Evolutionary conservation across 2,797 vertebrate species (phyloP).

Genomic region (Notamacropus eugenii): DNA sequence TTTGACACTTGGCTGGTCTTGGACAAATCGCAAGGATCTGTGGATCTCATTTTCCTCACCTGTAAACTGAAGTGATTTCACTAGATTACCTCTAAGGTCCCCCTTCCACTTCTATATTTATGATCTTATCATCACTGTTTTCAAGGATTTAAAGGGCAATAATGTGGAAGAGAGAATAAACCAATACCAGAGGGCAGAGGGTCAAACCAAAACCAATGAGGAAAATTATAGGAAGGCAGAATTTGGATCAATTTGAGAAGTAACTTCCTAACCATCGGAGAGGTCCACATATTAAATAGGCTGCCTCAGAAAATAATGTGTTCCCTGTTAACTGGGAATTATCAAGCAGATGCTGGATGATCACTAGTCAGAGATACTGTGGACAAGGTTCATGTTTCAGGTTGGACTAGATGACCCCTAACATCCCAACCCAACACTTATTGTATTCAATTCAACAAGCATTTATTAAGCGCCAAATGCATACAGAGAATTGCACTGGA

Average conservation of each 20-base stretch:
- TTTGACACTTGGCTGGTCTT: neutral
- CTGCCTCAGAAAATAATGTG: neutral
- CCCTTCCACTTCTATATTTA: neutral
- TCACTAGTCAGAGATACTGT: neutral
- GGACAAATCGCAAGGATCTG: neutral
- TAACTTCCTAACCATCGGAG: neutral
- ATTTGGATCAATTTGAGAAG: neutral
- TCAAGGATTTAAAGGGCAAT: neutral
- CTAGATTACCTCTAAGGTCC: neutral
- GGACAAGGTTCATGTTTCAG: neutral
- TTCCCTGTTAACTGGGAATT: neutral
- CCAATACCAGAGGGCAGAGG: neutral
- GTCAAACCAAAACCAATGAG: neutral
- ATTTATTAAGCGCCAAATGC: neutral
- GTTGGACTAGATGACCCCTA: neutral
- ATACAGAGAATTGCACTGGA: neutral
- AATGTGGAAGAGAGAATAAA: neutral
- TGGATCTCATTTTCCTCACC: neutral
- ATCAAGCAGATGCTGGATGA: neutral
- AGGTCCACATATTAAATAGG: neutral
- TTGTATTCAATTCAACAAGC: neutral
- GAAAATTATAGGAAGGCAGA: neutral
- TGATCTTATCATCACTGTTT: neutral
- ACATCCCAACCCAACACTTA: neutral
- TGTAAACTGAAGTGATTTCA: neutral